Evolutionary conservation across 30 jellyfish, hydroid and myxozoan species (phyloP).

Genomic region (Sanderia malayensis): DNA sequence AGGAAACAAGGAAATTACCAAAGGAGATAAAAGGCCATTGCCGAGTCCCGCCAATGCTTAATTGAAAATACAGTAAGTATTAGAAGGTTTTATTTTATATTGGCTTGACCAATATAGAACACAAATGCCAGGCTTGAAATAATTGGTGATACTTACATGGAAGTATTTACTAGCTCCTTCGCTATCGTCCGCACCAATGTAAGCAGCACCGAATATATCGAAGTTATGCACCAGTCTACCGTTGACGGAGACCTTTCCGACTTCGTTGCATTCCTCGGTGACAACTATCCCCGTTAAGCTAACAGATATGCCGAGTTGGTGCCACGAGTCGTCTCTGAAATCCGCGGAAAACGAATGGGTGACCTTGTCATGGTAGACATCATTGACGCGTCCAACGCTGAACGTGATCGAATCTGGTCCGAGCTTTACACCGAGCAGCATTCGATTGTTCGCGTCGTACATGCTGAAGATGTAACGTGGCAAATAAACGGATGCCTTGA

Average conservation of each 20-base stretch:
- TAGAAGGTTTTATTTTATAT: no score
- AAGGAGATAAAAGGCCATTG: no score
- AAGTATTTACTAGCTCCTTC: slow-evolving; percentile 70
- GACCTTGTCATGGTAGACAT: slow-evolving; percentile 44
- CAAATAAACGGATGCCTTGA: slow-evolving; percentile 49
- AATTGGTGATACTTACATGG: slow-evolving; percentile 48
- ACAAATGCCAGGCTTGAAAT: no score
- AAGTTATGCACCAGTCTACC: slow-evolving; percentile 24
- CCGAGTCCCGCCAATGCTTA: no score
- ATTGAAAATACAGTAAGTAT: no score
- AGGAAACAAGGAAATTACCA: no score
- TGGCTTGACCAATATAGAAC: no score
- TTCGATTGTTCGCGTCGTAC: slow-evolving; percentile 87
- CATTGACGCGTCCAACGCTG: slow-evolving; percentile 54
- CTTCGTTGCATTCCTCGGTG: slow-evolving; percentile 55
- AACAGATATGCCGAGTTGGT: slow-evolving; percentile 68
- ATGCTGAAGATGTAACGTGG: slow-evolving; percentile 65
- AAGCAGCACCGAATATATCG: slow-evolving; percentile 85
- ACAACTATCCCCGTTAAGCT: slow-evolving; percentile 30
- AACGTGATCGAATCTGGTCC: slow-evolving; percentile 60
- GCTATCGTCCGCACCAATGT: slow-evolving; percentile 81
- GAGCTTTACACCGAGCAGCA: slow-evolving; percentile 77
- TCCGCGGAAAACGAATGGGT: slow-evolving; percentile 58
- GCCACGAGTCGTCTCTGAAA: slow-evolving; percentile 66
- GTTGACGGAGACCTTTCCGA: slow-evolving; percentile 46